Evolutionary conservation across 2,113 vertebrate species (phyloP).

Genomic region (Oenanthe melanoleuca): DNA sequence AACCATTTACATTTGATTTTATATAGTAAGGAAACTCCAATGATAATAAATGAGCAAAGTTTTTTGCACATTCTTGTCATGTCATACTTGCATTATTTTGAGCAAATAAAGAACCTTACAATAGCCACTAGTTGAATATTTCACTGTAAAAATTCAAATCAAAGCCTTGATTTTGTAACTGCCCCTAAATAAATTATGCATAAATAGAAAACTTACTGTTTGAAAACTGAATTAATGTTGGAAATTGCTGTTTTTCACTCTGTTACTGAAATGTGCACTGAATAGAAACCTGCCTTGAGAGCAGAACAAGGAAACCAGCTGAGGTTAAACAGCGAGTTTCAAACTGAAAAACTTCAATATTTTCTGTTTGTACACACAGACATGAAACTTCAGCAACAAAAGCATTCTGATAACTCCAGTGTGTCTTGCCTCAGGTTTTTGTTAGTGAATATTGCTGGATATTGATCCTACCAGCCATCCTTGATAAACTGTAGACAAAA

Average conservation of each 20-base stretch:
- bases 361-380: neutral
- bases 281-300: neutral
- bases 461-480: conserved; percentile 17
- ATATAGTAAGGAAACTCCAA: neutral
- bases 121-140: neutral
- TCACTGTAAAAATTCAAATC: neutral
- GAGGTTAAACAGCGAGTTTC: neutral
- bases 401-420: neutral
- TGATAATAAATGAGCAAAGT: neutral
- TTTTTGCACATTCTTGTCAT: neutral
- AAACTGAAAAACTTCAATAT: neutral
- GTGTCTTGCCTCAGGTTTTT: neutral
- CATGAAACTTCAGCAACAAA: neutral
- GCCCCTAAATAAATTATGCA: neutral
- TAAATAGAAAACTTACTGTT: neutral
- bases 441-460: neutral
- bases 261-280: neutral
- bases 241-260: neutral
- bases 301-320: neutral
- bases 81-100: neutral
- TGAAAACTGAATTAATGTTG: neutral
- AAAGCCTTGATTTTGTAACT: neutral
- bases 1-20: neutral
- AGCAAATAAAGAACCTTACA: neutral
- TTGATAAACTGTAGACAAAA: conserved; percentile 29